phyloP scores from a whole-genome alignment of 2,113 vertebrate genomes.

The Dicrurus megarhynchus region DNA sequence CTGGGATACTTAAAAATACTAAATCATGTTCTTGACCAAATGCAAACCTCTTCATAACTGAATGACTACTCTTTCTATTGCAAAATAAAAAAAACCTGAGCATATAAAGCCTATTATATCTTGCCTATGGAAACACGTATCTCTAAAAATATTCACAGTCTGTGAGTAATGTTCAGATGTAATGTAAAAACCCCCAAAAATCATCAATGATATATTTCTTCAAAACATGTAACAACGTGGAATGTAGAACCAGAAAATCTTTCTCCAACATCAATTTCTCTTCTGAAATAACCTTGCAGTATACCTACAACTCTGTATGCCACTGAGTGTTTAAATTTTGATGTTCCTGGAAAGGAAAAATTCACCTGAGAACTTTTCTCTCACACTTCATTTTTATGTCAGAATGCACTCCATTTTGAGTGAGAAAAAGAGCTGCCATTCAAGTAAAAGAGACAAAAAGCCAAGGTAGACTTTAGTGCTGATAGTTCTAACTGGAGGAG shows the following conservation, averaged over 20 bases:
- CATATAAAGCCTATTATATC: background rate
- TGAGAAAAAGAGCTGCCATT: background rate
- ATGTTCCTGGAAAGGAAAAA: background rate
- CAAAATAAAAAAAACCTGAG: background rate
- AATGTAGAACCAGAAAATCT: background rate
- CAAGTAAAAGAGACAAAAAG: background rate
- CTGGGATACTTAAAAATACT: background rate
- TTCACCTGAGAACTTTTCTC: background rate
- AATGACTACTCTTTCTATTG: background rate
- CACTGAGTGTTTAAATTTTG: background rate
- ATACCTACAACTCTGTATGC: background rate
- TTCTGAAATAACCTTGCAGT: background rate
- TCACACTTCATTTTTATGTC: background rate
- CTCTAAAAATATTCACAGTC: background rate
- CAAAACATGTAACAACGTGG: background rate
- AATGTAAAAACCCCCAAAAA: background rate
- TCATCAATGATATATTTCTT: background rate
- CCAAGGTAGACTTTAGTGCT: background rate
- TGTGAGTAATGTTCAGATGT: background rate
- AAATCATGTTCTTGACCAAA: background rate
- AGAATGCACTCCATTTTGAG: background rate
- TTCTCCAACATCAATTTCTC: background rate
- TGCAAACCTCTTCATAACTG: background rate
- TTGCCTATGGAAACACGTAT: background rate
- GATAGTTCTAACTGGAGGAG: background rate